These are phyloP conservation scores for Oreochromis spilurus DNA, from an alignment of 2,113 vertebrate genomes.

Conservation along the genomic window DNA sequence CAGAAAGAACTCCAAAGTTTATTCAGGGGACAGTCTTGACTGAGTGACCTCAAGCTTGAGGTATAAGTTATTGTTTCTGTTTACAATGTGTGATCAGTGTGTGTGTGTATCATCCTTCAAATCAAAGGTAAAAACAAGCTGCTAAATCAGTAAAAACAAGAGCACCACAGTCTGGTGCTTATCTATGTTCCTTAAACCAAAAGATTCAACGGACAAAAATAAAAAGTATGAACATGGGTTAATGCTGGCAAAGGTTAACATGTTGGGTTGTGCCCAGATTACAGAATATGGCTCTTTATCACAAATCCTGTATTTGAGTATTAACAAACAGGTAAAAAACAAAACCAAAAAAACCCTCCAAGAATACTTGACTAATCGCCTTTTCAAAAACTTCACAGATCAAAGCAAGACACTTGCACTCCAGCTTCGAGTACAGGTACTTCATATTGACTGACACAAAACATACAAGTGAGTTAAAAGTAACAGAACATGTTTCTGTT, in stretches of 20 bases:
- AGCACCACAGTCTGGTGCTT: conserved; percentile 33
- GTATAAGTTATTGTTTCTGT: conserved; percentile 8
- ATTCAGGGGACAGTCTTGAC: background rate
- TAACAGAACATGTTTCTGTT: conserved; percentile 38
- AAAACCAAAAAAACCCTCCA: background rate
- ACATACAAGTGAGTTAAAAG: background rate
- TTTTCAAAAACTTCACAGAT: background rate
- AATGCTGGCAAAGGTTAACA: conserved; percentile 19
- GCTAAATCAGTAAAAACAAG: conserved; percentile 24
- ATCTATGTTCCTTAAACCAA: conserved; percentile 33
- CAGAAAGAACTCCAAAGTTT: conserved; percentile 31
- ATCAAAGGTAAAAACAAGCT: conserved; percentile 20
- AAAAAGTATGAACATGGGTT: background rate
- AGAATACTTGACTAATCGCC: background rate
- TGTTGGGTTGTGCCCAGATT: conserved; percentile 26
- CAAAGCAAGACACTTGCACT: background rate
- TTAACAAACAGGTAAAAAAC: background rate
- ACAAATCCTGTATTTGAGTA: background rate
- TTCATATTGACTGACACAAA: background rate
- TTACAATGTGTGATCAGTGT: conserved; percentile 37
- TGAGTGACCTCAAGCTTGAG: conserved; percentile 9
- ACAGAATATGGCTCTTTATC: conserved; percentile 18
- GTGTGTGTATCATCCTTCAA: conserved; percentile 19
- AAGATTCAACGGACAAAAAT: background rate
- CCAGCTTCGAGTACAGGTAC: background rate